phyloP scores from a whole-genome alignment of 2,797 vertebrate genomes.

The Telmatherina bonti region DNA sequence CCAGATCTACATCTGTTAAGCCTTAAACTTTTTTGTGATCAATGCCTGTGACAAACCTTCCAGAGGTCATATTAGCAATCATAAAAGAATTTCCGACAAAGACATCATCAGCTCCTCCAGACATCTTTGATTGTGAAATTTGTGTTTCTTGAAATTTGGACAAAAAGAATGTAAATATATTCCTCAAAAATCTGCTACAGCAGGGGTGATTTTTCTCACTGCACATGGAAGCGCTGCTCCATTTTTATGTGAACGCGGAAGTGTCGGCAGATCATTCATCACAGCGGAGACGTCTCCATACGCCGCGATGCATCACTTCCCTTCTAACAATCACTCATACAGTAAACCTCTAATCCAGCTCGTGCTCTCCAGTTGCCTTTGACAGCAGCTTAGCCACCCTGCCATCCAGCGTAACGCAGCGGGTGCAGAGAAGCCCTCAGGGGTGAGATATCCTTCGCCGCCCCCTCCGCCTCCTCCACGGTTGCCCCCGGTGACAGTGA shows the following conservation, averaged over 20 bases:
- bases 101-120: background rate
- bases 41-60: background rate
- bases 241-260: constrained; percentile 32
- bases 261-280: constrained; percentile 65
- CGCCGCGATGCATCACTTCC: constrained; percentile 56
- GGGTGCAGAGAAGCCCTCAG: constrained; percentile 73
- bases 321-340: constrained; percentile 63
- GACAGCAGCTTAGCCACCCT: constrained; percentile 79
- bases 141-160: background rate
- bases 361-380: constrained; percentile 67
- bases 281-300: constrained; percentile 59
- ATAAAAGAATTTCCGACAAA: background rate
- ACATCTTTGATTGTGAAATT: background rate
- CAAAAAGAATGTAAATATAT: background rate
- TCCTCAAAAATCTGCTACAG: background rate
- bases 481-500: constrained; percentile 82
- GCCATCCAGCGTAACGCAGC: constrained; percentile 71
- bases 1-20: no score
- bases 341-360: constrained; percentile 73
- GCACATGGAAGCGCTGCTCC: constrained; percentile 13
- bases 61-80: background rate
- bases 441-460: constrained; percentile 62
- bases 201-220: constrained; percentile 13
- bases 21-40: no score
- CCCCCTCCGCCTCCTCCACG: constrained; percentile 40